Base-by-base conservation (phyloP, 2,113 vertebrate species). In the Fregata magnificens region DNA sequence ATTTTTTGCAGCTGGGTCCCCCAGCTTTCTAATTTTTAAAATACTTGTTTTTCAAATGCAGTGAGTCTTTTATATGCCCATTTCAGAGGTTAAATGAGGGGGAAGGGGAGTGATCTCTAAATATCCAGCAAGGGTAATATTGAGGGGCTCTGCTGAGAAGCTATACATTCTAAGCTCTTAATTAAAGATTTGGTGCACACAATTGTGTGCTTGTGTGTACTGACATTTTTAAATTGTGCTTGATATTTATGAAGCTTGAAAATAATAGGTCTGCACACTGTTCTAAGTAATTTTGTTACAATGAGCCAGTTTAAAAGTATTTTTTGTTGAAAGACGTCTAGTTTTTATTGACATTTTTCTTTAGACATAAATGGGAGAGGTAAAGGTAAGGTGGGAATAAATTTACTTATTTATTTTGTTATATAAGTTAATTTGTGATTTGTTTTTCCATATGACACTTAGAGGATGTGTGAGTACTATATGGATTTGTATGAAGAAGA, bases 301-400 rank as follows among this genome's bases (percentile, higher is more conserved):
- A 90, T 97, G 95, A 98, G 96, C 94, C 96, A 96, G 58, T 96
- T 94, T 87, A 92, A 93, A 91, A 94, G 94, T 97, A 94, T 93
- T 96, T 95, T 96, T 93, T 90, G 91, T 97, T 95, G 94, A 97
- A 97, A 97, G 96, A 97, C 56, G 47, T 92, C 97, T 97, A 93
- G 73, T 55, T 87, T 95, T 86, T 62, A 45, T 77, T 45, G 26
- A 73, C 47, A 83, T 79, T 89, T 91, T 91, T 56, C 31, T 93
- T 95, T 93, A 16, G 92, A 95, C 82, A 88, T 97, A 94, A 96
- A 94, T 85, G 38, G 90, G 90, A 87, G 44, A 90, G 72, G 56
- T 34, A 61, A 83, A 72, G 31, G 67, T 72, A 62, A 96, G 83
- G 62, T 79, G 50, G 42, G 95, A 87, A 96, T 91, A 95, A 94